Conservation (phyloP, 2,797 vertebrate genomes). For the Poeciliopsis gracilis region DNA sequence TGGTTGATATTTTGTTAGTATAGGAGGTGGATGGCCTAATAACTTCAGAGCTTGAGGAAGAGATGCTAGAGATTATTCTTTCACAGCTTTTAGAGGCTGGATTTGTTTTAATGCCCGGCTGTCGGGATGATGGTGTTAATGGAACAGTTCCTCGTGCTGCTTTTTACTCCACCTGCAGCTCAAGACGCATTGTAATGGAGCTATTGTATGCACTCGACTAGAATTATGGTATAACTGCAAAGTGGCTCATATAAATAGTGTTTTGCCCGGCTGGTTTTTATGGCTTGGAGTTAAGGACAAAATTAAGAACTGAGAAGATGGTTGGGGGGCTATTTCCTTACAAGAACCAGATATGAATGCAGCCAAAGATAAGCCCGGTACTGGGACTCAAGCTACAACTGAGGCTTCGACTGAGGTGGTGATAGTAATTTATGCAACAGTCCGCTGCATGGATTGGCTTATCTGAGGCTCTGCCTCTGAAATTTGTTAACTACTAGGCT, state of each 20-base stretch:
- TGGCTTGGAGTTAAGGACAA: constrained; percentile 2
- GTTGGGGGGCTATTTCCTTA: constrained; percentile 4
- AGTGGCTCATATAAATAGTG: constrained; percentile 20
- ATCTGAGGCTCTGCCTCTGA: not conserved
- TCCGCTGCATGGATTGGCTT: constrained; percentile 1
- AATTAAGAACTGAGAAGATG: constrained; percentile 23
- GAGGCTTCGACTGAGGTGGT: not conserved
- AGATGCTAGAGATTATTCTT: constrained; percentile 51
- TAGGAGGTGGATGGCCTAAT: constrained; percentile 41
- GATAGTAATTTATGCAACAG: constrained; percentile 1
- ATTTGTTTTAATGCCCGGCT: constrained; percentile 48
- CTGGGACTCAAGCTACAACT: not conserved
- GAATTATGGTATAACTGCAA: constrained; percentile 30
- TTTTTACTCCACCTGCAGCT: constrained; percentile 43
- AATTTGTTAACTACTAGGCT: not conserved
- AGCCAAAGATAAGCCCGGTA: constrained; percentile 10
- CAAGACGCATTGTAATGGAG: constrained; percentile 34
- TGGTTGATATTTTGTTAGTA: constrained; percentile 43
- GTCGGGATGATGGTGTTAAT: constrained; percentile 51
- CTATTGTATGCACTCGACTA: constrained; percentile 17
- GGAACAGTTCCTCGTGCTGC: constrained; percentile 25
- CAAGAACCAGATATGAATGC: constrained; percentile 12
- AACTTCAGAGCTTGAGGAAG: constrained; percentile 53
- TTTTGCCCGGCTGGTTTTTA: constrained; percentile 25
- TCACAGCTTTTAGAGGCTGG: constrained; percentile 26